phyloP scores from a whole-genome alignment of 2,888 invertebrate species.

The Drosophila flavopinicola region DNA sequence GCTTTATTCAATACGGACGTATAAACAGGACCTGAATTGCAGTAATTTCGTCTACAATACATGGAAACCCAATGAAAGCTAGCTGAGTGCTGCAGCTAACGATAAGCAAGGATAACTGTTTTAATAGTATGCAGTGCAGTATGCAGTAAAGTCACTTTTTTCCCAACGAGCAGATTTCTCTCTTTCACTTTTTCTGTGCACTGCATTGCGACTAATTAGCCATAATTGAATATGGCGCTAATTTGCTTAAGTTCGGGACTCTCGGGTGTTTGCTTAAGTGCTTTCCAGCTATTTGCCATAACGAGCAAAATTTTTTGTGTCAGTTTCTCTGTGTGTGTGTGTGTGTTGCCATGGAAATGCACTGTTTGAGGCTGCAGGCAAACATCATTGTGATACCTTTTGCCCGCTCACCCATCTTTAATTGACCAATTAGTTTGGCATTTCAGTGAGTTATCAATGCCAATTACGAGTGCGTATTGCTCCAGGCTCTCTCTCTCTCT shows the following conservation, averaged over 20 bases:
- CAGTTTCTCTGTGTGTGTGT: conserved; percentile 7
- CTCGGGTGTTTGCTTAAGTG: conserved; percentile 26
- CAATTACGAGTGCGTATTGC: conserved; percentile 43
- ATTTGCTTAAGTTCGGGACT: conserved; percentile 53
- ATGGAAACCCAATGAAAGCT: not conserved
- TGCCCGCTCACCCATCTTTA: not conserved
- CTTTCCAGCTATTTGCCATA: conserved; percentile 28
- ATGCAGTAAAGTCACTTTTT: not conserved
- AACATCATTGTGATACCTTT: not conserved
- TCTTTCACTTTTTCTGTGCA: conserved; percentile 1
- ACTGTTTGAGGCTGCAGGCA: conserved; percentile 34
- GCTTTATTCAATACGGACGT: too few species aligned
- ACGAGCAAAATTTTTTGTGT: conserved; percentile 22
- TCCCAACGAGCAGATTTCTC: conserved; percentile 1
- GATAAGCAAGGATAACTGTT: not conserved
- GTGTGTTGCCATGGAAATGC: conserved; percentile 48
- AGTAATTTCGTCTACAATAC: too few species aligned
- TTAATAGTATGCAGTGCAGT: not conserved
- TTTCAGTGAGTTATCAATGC: conserved; percentile 42
- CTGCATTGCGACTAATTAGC: conserved; percentile 54
- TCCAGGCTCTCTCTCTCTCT: too few species aligned
- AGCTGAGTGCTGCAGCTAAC: not conserved
- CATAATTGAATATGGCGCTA: conserved; percentile 70
- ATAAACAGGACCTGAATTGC: too few species aligned
- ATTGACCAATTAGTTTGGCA: conserved; percentile 61